A percentile compares a stretch with the other conserved stretches of the same genome.
Evolutionary conservation across 2,888 invertebrate genomes (phyloP).

Genomic region (Liopterus haemorrhoidalis): DNA sequence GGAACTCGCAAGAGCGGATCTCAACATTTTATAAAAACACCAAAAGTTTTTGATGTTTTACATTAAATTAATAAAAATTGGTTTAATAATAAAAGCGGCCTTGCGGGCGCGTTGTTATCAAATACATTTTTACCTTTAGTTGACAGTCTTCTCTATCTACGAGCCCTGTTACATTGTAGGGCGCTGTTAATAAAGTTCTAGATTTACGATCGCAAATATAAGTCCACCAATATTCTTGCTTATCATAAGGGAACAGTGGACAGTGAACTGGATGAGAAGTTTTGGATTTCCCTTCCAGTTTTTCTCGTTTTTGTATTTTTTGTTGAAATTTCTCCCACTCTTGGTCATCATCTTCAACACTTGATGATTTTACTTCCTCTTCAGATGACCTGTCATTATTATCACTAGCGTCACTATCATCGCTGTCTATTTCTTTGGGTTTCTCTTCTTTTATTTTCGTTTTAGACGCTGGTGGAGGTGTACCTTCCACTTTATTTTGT

Average conservation of each 20-base stretch:
- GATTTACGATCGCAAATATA: conserved; percentile 95
- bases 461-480: conserved; percentile 35
- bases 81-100: no score
- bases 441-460: conserved; percentile 34
- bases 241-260: conserved; percentile 89
- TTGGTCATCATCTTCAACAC: conserved; percentile 45
- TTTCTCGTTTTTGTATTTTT: conserved; percentile 77
- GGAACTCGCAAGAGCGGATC: not conserved
- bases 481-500: conserved; percentile 38
- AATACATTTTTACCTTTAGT: conserved; percentile 68
- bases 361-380: conserved; percentile 41
- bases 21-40: no score
- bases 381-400: conserved; percentile 43
- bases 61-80: no score
- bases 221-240: conserved; percentile 99
- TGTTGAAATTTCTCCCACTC: conserved; percentile 94
- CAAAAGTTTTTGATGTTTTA: no score
- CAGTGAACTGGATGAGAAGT: conserved; percentile 95
- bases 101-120: no score
- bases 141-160: conserved; percentile 86
- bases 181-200: conserved; percentile 83
- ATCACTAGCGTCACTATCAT: conserved; percentile 47
- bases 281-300: conserved; percentile 87
- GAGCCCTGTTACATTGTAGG: conserved; percentile 89
- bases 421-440: conserved; percentile 43